Percentiles rank a stretch among this genome's conserved stretches.
These are phyloP conservation scores for Bufo gargarizans DNA, from an alignment of 2,113 vertebrate genomes.

Conservation along the genomic window DNA sequence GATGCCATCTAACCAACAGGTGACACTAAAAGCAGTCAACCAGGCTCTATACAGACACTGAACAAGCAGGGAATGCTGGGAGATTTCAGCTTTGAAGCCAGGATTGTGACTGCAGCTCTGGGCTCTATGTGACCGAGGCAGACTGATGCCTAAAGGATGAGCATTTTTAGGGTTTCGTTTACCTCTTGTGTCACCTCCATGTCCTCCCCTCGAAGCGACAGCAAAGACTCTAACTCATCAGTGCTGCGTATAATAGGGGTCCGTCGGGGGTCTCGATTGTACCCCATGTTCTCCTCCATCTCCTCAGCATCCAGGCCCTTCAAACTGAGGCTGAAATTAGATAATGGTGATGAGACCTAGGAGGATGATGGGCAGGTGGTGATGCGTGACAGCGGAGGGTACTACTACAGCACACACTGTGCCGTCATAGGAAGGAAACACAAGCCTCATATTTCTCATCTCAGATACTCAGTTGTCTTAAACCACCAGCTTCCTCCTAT, in stretches of 20 bases:
- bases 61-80: background rate
- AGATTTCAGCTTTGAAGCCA: conserved; percentile 3
- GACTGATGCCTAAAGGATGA: background rate
- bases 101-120: background rate
- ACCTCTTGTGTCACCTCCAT: conserved; percentile 40
- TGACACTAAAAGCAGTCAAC: background rate
- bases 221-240: conserved; percentile 66
- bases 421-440: background rate
- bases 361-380: background rate
- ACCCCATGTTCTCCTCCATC: conserved; percentile 24
- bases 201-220: conserved; percentile 60
- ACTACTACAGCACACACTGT: background rate
- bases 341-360: background rate
- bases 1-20: too few relatives aligned
- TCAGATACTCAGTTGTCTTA: background rate
- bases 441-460: background rate
- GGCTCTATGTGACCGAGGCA: background rate
- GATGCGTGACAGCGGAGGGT: background rate
- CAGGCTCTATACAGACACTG: background rate
- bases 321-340: conserved; percentile 43
- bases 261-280: conserved; percentile 59
- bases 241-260: conserved; percentile 65
- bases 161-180: background rate
- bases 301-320: conserved; percentile 10
- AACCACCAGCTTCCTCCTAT: conserved; percentile 49